These are phyloP conservation scores for Rapana venosa DNA, from an alignment of 2,888 invertebrate genomes.

Conservation along the genomic window DNA sequence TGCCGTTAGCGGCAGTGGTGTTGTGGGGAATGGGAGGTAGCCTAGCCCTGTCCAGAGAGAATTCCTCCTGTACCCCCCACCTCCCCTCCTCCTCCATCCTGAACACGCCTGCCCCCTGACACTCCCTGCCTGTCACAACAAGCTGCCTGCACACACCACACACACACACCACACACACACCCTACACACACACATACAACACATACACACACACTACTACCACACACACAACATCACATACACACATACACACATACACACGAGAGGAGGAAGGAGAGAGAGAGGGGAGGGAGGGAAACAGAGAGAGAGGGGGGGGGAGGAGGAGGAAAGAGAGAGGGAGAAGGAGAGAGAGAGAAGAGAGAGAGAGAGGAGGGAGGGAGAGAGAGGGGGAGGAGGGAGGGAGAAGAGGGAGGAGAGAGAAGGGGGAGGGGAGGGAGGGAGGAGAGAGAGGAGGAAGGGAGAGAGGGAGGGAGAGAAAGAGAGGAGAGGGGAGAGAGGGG, in stretches of 20 bases:
- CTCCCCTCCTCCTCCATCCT: neutral
- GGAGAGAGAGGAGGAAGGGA: neutral
- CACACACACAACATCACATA: neutral
- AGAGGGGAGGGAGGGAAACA: neutral
- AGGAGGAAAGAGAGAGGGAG: neutral
- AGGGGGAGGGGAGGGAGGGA: neutral
- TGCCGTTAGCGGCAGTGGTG: neutral
- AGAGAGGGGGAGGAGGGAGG: neutral
- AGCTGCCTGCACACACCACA: neutral
- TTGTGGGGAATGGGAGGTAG: neutral
- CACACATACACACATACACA: neutral
- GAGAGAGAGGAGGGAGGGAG: neutral
- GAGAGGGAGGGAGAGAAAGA: neutral
- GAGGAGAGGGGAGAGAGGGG: neutral
- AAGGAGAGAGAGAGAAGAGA: neutral
- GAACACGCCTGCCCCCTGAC: neutral
- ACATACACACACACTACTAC: neutral
- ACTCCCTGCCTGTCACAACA: no score
- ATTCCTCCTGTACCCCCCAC: neutral
- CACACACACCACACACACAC: no score
- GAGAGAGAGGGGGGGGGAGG: neutral
- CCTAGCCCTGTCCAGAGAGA: neutral
- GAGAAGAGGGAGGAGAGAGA: constrained; percentile 10
- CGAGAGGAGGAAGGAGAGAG: neutral
- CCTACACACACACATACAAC: neutral